Evolutionary conservation across 2,113 vertebrate species (phyloP).

Genomic region (Lichenostomus cassidix): DNA sequence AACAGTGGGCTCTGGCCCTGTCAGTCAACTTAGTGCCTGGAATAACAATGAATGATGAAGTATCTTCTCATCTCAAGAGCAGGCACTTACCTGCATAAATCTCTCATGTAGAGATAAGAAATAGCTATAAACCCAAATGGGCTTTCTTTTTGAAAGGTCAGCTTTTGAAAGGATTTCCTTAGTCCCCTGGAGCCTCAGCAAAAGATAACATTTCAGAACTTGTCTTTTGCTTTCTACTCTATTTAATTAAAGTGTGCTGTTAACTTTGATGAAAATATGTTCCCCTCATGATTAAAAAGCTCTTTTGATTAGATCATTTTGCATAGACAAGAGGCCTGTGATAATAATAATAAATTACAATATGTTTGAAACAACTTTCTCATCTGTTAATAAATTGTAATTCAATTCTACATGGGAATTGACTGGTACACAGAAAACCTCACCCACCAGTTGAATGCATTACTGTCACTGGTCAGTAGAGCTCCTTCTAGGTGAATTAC

Average conservation of each 20-base stretch:
- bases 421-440: not conserved
- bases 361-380: slow-evolving; percentile 13
- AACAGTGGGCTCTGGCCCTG: not conserved
- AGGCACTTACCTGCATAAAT: slow-evolving; percentile 30
- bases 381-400: not conserved
- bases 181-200: not conserved
- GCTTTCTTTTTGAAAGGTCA: slow-evolving; percentile 49
- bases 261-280: slow-evolving; percentile 40
- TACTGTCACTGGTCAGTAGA: not conserved
- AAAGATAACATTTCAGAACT: slow-evolving; percentile 23
- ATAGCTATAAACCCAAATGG: slow-evolving; percentile 16
- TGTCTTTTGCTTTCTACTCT: slow-evolving; percentile 13
- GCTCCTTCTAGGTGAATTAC: not conserved
- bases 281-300: slow-evolving; percentile 39
- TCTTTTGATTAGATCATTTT: slow-evolving; percentile 47
- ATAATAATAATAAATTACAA: slow-evolving; percentile 26
- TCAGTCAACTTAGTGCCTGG: not conserved
- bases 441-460: not conserved
- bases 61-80: slow-evolving; percentile 24
- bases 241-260: slow-evolving; percentile 36
- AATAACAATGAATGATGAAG: slow-evolving; percentile 5
- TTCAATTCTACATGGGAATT: not conserved
- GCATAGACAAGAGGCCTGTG: not conserved
- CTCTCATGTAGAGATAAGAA: slow-evolving; percentile 20
- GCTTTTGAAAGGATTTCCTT: slow-evolving; percentile 45